A percentile compares a stretch with the other conserved stretches of the same genome.
These are phyloP conservation scores for Cynopterus brachyotis DNA, from an alignment of 2,113 vertebrate genomes.

Conservation along the genomic window DNA sequence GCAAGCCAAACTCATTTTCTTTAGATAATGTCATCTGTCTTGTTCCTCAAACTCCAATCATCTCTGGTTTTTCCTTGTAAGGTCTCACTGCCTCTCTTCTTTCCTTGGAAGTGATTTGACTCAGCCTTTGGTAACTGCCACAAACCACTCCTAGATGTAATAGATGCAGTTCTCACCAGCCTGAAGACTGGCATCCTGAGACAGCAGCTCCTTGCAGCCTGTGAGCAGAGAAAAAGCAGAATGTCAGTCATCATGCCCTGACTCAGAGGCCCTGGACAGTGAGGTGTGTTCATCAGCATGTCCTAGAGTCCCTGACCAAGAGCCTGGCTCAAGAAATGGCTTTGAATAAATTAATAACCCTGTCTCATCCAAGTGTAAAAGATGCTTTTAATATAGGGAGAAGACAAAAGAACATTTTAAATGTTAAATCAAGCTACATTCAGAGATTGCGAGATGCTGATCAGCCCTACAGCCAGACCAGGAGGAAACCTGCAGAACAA, in stretches of 20 bases:
- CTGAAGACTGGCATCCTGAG: conserved; percentile 48
- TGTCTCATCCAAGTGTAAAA: background rate
- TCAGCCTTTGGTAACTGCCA: background rate
- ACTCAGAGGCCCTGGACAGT: rapidly evolving
- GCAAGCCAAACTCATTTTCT: background rate
- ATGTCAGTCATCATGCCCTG: rapidly evolving
- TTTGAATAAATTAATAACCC: background rate
- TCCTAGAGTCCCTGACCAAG: background rate
- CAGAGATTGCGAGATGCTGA: too few species aligned
- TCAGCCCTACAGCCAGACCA: too few species aligned
- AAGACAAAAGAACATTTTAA: too few species aligned
- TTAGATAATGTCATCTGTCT: background rate
- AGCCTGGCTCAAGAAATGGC: background rate
- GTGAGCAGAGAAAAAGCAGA: background rate
- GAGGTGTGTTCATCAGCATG: rapidly evolving
- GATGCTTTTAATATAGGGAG: too few species aligned
- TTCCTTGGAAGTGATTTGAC: background rate
- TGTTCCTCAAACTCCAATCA: background rate
- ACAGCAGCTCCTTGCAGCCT: background rate
- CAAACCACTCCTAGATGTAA: background rate
- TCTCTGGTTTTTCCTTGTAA: background rate
- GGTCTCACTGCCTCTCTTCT: background rate
- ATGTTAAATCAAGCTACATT: too few species aligned
- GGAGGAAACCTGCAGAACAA: too few species aligned
- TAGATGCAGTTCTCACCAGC: conserved; percentile 54